Percentiles rank a stretch among this genome's conserved stretches.
These are phyloP conservation scores for Zingel zingel DNA, from an alignment of 2,113 vertebrate genomes.

Conservation along the genomic window DNA sequence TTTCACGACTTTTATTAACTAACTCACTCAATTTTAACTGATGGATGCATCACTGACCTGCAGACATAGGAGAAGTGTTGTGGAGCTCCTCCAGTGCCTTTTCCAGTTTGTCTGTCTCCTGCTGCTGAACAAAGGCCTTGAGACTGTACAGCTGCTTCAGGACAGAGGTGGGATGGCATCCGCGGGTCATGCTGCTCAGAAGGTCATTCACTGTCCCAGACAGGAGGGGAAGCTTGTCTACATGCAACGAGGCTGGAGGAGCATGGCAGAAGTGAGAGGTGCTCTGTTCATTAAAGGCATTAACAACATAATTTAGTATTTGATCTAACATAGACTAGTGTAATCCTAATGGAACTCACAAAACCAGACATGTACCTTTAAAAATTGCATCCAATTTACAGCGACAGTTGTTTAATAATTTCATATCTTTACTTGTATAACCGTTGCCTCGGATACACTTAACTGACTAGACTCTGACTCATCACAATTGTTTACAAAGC, in stretches of 20 bases:
- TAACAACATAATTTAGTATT: neutral
- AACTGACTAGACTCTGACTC: conserved; percentile 11
- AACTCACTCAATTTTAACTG: neutral
- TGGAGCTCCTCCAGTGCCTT: conserved; percentile 67
- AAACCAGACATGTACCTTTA: neutral
- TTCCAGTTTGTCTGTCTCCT: conserved; percentile 56
- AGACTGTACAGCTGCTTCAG: conserved; percentile 69
- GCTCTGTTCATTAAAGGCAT: neutral
- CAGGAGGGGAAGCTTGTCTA: conserved; percentile 7
- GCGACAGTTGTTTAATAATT: neutral
- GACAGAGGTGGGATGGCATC: conserved; percentile 54
- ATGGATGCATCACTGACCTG: conserved; percentile 62
- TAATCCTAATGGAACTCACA: neutral
- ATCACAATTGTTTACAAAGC: conserved; percentile 6
- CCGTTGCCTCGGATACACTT: too few relatives aligned
- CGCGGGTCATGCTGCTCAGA: conserved; percentile 53
- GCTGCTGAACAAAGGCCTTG: conserved; percentile 59
- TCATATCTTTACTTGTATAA: neutral
- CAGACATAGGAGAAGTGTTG: conserved; percentile 51
- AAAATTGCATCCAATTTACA: neutral
- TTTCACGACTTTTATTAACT: neutral
- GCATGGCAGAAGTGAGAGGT: neutral
- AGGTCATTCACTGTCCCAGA: conserved; percentile 61
- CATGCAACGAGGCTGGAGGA: conserved; percentile 47
- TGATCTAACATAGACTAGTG: neutral